Percentiles rank a stretch among this genome's conserved stretches.
phyloP scores from a whole-genome alignment of 2,113 vertebrate genomes.

The Notechis scutatus region DNA sequence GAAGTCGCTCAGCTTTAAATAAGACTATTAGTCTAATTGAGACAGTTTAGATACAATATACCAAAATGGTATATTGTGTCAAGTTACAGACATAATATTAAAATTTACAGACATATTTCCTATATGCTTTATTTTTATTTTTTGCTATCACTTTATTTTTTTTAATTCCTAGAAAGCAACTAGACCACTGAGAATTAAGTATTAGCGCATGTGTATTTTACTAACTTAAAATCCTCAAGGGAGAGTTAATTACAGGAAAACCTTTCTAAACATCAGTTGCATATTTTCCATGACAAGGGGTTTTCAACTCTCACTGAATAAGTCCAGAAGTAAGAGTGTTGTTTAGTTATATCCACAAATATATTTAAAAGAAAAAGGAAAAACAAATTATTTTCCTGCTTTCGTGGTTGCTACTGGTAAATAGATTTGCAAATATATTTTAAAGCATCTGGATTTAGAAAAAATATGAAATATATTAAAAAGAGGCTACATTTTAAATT shows the following conservation, averaged over 20 bases:
- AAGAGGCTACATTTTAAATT: slow-evolving; percentile 20
- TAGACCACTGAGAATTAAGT: slow-evolving; percentile 69
- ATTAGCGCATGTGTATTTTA: slow-evolving; percentile 96
- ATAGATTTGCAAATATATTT: slow-evolving; percentile 18
- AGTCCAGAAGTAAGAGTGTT: slow-evolving; percentile 71
- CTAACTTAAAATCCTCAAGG: slow-evolving; percentile 97
- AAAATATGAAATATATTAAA: slow-evolving; percentile 29
- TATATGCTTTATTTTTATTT: slow-evolving; percentile 43
- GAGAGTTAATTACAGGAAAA: slow-evolving; percentile 99
- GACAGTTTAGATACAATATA: neutral
- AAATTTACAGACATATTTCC: slow-evolving; percentile 55
- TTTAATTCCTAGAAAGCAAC: slow-evolving; percentile 53
- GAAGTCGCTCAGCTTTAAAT: neutral
- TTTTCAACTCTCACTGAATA: slow-evolving; percentile 78
- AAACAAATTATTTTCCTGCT: slow-evolving; percentile 11
- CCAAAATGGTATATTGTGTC: slow-evolving; percentile 10
- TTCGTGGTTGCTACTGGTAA: slow-evolving; percentile 25
- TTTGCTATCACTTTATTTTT: slow-evolving; percentile 65
- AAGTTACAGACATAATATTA: slow-evolving; percentile 37
- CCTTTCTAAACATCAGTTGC: slow-evolving; percentile 97
- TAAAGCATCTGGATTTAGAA: slow-evolving; percentile 19
- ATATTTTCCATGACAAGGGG: slow-evolving; percentile 93
- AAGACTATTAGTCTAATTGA: neutral
- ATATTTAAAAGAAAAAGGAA: slow-evolving; percentile 44
- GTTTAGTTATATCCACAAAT: slow-evolving; percentile 63